Base-by-base conservation (phyloP, 1,140 invertebrate species). In the Oryctes rhinoceros region DNA sequence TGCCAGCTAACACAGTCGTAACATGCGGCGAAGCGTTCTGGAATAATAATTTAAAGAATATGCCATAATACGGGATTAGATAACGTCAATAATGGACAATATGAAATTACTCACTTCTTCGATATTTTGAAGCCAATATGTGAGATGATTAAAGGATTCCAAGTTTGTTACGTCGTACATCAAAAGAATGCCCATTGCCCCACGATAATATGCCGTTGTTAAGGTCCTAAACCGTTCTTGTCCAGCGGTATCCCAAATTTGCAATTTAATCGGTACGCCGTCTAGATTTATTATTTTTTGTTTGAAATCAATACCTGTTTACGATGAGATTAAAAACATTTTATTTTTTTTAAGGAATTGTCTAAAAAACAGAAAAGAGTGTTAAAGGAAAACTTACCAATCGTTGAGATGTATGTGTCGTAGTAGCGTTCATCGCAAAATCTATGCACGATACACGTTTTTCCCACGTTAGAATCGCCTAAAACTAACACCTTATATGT, bases 401-500 rank as follows among this genome's bases (percentile, higher is more conserved):
- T 96, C 78, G 96, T 97, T 9, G 95, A 96, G 88, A 96, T 96
- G 87, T 97, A 96, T 81, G 95, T 96, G 86, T 96, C 95, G 87
- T 96, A 96, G 88, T 96, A 97, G 84, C 94, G 92, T 87, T 96
- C 95, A 86, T 96, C 95, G 86, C 95, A 96, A 87, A 96, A 97
- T 87, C 95, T 92, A 88, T 96, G 95, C 76, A 97, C 94, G 82
- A 97, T 94, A 88, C 96, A 97, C 37, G 96, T 97, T 90, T 97
- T 97, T 11, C 96, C 96, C 77, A 97, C 96, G 89, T 96, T 96
- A 4, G 95, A 96, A 89, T 97, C 96, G 76, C 96, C 96, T 81
- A 97, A 90, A 84, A 97, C 94, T 80, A 97, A 88, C 76, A 97
- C 92, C 89, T 96, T 96, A 88, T 95, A 96, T 78, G 94, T 95